Percentiles rank a stretch among this genome's conserved stretches.
Evolutionary conservation across 2,888 invertebrate species (phyloP).

Genomic region (Merodon equestris): DNA sequence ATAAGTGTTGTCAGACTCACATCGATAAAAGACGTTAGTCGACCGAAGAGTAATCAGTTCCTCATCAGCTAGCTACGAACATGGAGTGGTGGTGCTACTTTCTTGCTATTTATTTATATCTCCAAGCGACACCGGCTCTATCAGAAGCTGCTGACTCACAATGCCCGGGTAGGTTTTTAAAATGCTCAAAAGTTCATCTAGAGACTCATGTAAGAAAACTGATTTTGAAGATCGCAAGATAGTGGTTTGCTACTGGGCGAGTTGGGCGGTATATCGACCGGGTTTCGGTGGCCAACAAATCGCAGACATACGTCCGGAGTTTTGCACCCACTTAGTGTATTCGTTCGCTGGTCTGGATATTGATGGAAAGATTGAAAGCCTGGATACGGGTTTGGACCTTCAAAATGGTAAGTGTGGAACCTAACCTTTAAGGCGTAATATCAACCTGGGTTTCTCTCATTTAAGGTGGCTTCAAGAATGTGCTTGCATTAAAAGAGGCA

Average conservation of each 20-base stretch:
- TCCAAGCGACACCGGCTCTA: too few relatives aligned
- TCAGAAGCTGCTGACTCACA: neutral
- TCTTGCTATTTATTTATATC: too few relatives aligned
- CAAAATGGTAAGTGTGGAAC: constrained; percentile 23
- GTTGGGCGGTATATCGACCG: constrained; percentile 79
- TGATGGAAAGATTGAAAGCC: constrained; percentile 77
- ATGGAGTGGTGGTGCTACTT: too few relatives aligned
- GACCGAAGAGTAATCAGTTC: too few relatives aligned
- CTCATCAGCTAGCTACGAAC: too few relatives aligned
- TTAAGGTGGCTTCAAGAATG: constrained; percentile 74
- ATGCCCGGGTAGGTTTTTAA: constrained; percentile 14
- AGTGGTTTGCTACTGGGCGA: constrained; percentile 80
- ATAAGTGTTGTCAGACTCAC: too few relatives aligned
- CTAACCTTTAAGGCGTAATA: neutral
- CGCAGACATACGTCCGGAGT: constrained; percentile 78
- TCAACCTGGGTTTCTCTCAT: neutral
- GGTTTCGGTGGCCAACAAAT: constrained; percentile 77
- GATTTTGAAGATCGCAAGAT: constrained; percentile 34
- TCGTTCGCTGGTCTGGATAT: constrained; percentile 80
- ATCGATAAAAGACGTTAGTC: too few relatives aligned
- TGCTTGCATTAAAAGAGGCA: constrained; percentile 78
- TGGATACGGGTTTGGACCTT: constrained; percentile 78
- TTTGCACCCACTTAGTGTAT: constrained; percentile 81
- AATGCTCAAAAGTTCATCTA: too few relatives aligned
- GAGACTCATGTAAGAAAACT: neutral